phyloP scores from a whole-genome alignment of 2,113 vertebrate species.

The Gobiocypris rarus region DNA sequence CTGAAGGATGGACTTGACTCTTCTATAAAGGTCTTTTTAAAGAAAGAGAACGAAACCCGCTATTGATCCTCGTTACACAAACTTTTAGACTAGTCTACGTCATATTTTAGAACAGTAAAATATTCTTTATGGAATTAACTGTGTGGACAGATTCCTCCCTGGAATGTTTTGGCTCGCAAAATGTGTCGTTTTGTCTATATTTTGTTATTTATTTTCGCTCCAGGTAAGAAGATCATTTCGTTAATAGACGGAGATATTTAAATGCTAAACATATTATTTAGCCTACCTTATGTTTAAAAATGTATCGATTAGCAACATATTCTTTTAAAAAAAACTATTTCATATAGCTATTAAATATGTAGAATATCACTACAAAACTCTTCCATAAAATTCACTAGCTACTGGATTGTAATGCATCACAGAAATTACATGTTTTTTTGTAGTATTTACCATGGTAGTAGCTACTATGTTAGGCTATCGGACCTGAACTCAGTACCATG shows the following conservation, averaged over 20 bases:
- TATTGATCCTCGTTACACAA: background rate
- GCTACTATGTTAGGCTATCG: background rate
- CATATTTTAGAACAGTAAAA: background rate
- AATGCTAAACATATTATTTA: background rate
- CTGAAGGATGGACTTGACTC: slow-evolving; percentile 1
- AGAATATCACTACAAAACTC: background rate
- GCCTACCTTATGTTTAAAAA: background rate
- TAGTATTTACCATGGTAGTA: background rate
- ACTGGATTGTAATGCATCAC: background rate
- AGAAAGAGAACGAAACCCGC: background rate
- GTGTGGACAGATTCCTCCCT: slow-evolving; percentile 35
- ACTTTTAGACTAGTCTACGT: background rate
- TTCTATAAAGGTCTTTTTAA: background rate
- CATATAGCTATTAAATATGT: background rate
- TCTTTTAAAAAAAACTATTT: background rate
- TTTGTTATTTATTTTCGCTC: slow-evolving; percentile 67
- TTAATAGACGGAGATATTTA: background rate
- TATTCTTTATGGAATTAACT: slow-evolving; percentile 51
- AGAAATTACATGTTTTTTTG: background rate
- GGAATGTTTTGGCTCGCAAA: slow-evolving; percentile 74
- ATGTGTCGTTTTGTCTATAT: slow-evolving; percentile 72
- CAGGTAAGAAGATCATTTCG: slow-evolving; percentile 66
- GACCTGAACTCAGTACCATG: background rate
- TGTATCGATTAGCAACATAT: background rate
- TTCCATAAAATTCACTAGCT: background rate